phyloP scores from a whole-genome alignment of 2,888 invertebrate genomes.

The Plagodis dolabraria region DNA sequence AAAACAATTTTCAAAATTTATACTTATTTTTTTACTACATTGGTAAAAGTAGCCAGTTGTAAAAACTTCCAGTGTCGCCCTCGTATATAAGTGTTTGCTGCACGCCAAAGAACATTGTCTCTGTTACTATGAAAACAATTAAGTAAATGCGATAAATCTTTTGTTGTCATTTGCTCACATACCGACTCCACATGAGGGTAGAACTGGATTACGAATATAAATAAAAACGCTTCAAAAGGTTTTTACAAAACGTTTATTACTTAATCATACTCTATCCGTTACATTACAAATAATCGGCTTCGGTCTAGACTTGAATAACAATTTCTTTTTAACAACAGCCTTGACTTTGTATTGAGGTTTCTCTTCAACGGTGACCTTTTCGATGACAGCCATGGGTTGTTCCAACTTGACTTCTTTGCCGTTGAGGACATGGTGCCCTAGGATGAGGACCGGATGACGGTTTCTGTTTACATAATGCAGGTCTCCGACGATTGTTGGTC shows the following conservation, averaged over 20 bases:
- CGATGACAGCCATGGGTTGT: slow-evolving; percentile 93
- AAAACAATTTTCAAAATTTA: no score
- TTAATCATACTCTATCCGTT: slow-evolving; percentile 73
- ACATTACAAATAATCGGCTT: slow-evolving; percentile 93
- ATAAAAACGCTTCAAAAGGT: no score
- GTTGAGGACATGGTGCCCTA: slow-evolving; percentile 95
- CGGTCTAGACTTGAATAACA: slow-evolving; percentile 95
- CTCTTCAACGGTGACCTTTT: slow-evolving; percentile 81
- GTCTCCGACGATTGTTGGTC: slow-evolving; percentile 92
- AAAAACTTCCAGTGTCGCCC: no score
- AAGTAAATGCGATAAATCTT: no score
- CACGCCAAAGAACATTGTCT: not conserved
- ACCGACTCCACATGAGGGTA: not conserved
- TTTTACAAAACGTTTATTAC: slow-evolving; percentile 12
- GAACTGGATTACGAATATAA: no score
- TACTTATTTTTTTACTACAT: no score
- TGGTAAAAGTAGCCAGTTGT: no score
- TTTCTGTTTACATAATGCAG: slow-evolving; percentile 90
- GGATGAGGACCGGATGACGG: slow-evolving; percentile 91
- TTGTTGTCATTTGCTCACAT: no score
- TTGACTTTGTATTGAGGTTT: slow-evolving; percentile 88
- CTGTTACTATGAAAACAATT: no score
- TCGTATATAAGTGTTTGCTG: no score
- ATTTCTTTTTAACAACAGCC: slow-evolving; percentile 92
- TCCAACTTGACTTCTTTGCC: slow-evolving; percentile 93